These are phyloP conservation scores for Girardia tigrina DNA, from an alignment of 2,888 invertebrate species.

Conservation along the genomic window DNA sequence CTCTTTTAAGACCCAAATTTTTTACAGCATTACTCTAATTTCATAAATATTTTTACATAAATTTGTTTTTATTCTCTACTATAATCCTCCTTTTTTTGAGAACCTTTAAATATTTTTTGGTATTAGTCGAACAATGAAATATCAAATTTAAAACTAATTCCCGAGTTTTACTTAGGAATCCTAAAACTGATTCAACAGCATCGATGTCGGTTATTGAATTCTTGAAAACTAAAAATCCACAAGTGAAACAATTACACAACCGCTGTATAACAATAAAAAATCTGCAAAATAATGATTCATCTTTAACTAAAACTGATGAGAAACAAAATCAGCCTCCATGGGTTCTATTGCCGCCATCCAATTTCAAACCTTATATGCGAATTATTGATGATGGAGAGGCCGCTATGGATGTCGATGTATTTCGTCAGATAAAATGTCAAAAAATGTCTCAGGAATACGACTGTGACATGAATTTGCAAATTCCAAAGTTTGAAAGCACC, in stretches of 20 bases:
- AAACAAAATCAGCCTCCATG: neutral
- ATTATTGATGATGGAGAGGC: neutral
- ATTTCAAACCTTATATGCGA: neutral
- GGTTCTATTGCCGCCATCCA: neutral
- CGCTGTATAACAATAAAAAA: neutral
- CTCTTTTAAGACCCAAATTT: too few species aligned
- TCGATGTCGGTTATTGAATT: slow-evolving; percentile 1
- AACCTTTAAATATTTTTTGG: too few species aligned
- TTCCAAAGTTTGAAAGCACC: neutral
- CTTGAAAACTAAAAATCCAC: neutral
- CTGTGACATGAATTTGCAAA: neutral
- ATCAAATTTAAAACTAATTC: too few species aligned
- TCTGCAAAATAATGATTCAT: neutral
- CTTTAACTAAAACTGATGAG: too few species aligned
- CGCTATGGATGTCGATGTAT: neutral
- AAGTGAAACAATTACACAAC: neutral
- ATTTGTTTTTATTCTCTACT: too few species aligned
- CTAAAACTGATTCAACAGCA: neutral
- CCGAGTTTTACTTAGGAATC: neutral
- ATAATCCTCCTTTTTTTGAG: too few species aligned
- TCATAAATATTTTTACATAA: too few species aligned
- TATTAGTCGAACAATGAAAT: too few species aligned
- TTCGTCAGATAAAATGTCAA: neutral
- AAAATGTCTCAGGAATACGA: too few species aligned
- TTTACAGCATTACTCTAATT: too few species aligned